These are phyloP conservation scores for Protonemura montana DNA, from an alignment of 2,888 invertebrate species.

Conservation along the genomic window DNA sequence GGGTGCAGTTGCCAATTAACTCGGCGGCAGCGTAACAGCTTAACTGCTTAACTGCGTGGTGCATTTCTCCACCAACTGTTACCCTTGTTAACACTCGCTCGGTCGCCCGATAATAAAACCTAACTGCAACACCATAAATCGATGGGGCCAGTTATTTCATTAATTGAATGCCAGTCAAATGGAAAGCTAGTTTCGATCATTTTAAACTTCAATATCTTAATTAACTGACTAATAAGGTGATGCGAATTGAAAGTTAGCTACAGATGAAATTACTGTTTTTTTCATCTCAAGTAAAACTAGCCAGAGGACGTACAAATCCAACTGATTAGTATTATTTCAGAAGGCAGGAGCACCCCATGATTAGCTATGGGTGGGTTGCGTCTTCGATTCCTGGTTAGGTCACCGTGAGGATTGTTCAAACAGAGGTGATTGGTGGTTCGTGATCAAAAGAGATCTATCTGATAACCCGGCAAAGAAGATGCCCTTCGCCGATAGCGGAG, in stretches of 20 bases:
- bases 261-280: background rate
- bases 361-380: background rate
- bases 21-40: background rate
- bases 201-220: background rate
- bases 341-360: background rate
- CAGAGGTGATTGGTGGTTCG: slow-evolving; percentile 3
- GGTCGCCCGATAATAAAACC: background rate
- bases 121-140: background rate
- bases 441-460: background rate
- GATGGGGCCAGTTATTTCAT: slow-evolving; percentile 1
- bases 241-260: background rate
- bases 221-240: background rate
- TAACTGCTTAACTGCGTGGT: background rate
- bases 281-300: background rate
- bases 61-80: background rate
- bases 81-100: background rate
- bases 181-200: background rate
- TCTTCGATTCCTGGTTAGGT: background rate
- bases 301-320: background rate
- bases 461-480: background rate
- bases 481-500: background rate
- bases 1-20: slow-evolving; percentile 7
- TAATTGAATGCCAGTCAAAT: slow-evolving; percentile 5
- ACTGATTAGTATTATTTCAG: background rate
- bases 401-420: background rate